phyloP scores from a whole-genome alignment of 2,888 invertebrate species.

The Hypercompe scribonia region DNA sequence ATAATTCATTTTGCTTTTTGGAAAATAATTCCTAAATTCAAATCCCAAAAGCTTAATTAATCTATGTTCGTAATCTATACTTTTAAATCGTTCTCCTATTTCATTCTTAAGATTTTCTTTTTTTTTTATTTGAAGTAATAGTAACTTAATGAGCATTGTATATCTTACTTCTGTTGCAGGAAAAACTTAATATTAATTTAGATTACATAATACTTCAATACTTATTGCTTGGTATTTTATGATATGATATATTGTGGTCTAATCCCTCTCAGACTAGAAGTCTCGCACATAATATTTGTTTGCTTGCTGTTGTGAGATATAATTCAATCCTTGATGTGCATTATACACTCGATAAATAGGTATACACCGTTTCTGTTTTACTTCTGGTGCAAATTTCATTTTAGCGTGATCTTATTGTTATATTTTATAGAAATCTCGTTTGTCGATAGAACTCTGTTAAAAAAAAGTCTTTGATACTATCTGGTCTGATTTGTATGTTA shows the following conservation, averaged over 20 bases:
- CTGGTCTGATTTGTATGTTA: not conserved
- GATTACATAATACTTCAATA: not conserved
- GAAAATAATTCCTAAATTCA: constrained; percentile 34
- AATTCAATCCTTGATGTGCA: too few species aligned
- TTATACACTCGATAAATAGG: not conserved
- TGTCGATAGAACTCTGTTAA: not conserved
- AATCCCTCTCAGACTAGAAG: not conserved
- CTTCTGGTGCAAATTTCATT: not conserved
- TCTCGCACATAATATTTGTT: not conserved
- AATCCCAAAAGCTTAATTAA: constrained; percentile 21
- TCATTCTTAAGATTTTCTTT: not conserved
- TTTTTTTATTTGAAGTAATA: not conserved
- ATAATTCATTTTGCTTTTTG: constrained; percentile 27
- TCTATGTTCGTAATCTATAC: constrained; percentile 3
- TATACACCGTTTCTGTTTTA: not conserved
- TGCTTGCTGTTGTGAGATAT: not conserved
- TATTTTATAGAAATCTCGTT: not conserved
- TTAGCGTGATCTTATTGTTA: not conserved
- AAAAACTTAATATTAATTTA: not conserved
- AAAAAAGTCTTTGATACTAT: not conserved
- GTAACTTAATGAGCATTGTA: not conserved
- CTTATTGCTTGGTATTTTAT: too few species aligned
- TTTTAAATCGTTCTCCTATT: not conserved
- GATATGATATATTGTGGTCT: too few species aligned
- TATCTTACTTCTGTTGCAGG: not conserved